Conservation (phyloP, 1,140 invertebrate genomes). For the Micrasema minimum region DNA sequence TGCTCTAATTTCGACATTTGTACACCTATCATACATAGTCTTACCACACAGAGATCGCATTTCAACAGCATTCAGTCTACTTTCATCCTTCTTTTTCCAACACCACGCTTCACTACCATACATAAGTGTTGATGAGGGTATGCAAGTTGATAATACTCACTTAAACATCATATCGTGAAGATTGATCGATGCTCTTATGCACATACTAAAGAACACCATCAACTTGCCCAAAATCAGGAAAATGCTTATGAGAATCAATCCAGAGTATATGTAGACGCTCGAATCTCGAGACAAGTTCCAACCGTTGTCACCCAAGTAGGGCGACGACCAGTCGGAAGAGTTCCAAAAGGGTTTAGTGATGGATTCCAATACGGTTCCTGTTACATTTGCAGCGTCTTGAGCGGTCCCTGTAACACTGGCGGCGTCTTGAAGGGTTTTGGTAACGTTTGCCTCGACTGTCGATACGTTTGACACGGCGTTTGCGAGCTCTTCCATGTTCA, state of each 20-base stretch:
- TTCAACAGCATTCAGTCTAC: too few species aligned
- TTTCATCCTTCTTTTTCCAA: too few species aligned
- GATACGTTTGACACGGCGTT: not conserved
- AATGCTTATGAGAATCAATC: conserved; percentile 64
- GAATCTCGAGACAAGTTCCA: conserved; percentile 60
- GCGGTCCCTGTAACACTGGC: not conserved
- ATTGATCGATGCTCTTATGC: conserved; percentile 77
- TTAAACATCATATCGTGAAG: conserved; percentile 85
- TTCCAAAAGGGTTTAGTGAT: conserved; percentile 1
- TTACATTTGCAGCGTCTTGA: not conserved
- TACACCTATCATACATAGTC: too few species aligned
- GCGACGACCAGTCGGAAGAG: conserved; percentile 14
- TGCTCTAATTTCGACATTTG: too few species aligned
- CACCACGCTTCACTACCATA: too few species aligned
- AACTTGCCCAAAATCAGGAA: conserved; percentile 64
- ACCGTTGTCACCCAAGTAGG: conserved; percentile 1
- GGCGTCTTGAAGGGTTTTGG: not conserved
- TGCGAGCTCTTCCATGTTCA: conserved; percentile 62
- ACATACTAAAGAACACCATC: conserved; percentile 76
- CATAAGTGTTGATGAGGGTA: too few species aligned
- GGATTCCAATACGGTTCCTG: not conserved
- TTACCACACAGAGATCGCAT: too few species aligned
- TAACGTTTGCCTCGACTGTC: conserved; percentile 1
- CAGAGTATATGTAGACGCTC: conserved; percentile 71
- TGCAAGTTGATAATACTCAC: too few species aligned